Evolutionary conservation across 2,113 vertebrate genomes (phyloP), one percentile per base, ranked within the genome.

Genomic region (Rutilus rutilus): DNA sequence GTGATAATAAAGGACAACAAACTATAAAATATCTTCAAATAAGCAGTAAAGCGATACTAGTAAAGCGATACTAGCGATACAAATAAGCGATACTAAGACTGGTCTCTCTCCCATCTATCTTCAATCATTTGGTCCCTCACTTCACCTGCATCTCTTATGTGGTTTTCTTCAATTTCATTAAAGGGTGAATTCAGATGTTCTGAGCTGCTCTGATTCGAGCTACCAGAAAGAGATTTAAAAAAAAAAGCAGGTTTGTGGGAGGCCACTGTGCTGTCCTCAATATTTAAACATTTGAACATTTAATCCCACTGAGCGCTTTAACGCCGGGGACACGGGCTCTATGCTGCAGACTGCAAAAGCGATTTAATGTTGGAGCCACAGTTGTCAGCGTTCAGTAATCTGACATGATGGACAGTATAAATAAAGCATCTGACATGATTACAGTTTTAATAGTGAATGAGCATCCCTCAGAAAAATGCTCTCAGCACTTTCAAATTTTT

Each of bases 221-320:
- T 52, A 64, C 27, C 17, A 90, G 71, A 67, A 79, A 62, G 87
- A 91, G 87, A 92, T 87, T 91, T 36, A 89, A 92, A 92, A 88
- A 86, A 83, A 50, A 23, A 78, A 59, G 6, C 57, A 83, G 67
- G 83, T 83, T 86, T 89, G 88, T 87, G 83, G 89, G 89, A 84
- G 33, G 83, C 65, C 74, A 85, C 69, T 84, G 80, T 54, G 82
- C 83, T 81, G 85, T 83, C 86, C 90, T 92, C 87, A 93, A 90
- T 93, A 91, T 92, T 93, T 92, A 90, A 93, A 87, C 45, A 90
- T 92, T 90, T 92, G 91, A 92, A 84, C 88, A 84, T 86, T 88
- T 88, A 81, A 87, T 75, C 83, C 67, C 23, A 12, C 15, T 54
- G 52, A 75, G 87, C 30, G 30, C 71, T 86, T 80, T 84, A 67